Evolutionary conservation across 2,888 invertebrate genomes (phyloP).

Genomic region (Euspilapteryx auroguttella): DNA sequence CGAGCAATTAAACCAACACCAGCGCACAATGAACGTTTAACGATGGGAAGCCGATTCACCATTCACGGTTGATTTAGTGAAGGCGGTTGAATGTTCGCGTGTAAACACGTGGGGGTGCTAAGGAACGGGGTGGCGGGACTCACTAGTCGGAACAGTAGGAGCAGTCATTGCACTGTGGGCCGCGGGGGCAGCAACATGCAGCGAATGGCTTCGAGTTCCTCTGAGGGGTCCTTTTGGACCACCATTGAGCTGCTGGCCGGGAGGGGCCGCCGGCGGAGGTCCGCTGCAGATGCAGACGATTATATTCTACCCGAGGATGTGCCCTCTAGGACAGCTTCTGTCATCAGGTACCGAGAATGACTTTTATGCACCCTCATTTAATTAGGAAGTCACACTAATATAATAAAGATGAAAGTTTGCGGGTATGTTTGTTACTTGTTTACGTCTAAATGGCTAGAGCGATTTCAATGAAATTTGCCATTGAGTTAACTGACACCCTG

Average conservation of each 20-base stretch:
- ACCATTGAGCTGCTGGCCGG: constrained; percentile 65
- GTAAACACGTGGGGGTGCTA: constrained; percentile 35
- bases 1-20: no score
- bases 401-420: no score
- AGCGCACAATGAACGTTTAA: no score
- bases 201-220: constrained; percentile 37
- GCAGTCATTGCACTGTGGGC: constrained; percentile 52
- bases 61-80: no score
- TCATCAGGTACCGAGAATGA: constrained; percentile 35
- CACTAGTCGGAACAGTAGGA: constrained; percentile 22
- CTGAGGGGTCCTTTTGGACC: constrained; percentile 62
- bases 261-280: constrained; percentile 45
- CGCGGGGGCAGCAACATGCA: constrained; percentile 36
- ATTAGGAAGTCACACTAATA: no score
- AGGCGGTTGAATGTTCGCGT: constrained; percentile 56
- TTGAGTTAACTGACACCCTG: no score
- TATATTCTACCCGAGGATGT: constrained; percentile 15
- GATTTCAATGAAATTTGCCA: no score
- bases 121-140: constrained; percentile 12
- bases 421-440: no score
- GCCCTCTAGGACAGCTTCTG: constrained; percentile 24
- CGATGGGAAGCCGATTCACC: no score
- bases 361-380: no score
- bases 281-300: constrained; percentile 43
- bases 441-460: no score